Base-by-base conservation (phyloP, 2,888 invertebrate genomes). In the Mechanitis mazaeus region DNA sequence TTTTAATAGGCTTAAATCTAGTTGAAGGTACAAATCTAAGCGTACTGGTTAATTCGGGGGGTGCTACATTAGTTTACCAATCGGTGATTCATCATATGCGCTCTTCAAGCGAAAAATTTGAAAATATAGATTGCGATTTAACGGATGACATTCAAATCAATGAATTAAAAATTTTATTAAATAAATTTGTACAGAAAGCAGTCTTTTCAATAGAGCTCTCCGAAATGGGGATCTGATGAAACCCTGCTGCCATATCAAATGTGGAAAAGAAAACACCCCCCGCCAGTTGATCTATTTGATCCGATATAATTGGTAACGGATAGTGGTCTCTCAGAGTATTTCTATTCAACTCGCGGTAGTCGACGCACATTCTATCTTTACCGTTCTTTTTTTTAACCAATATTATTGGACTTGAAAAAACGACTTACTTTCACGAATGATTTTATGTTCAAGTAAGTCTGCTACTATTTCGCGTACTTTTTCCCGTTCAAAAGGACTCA, bases 371-470 rank as follows among this genome's bases (percentile, higher is more conserved):
- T 0, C 73, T 64, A 56, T 75, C 73, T 0, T 72, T 69, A 0
- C 75, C 74, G 57, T 75, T 71, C 9, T 73, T 70, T 59, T 76
- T 75, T 47, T 73, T 72, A 0, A 72, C 72, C 12, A 72, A 53
- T 2, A 73, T 63, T 55, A 71, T 66, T 3, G 76, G 77, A 45
- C 78, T 78, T 0, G 76, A 71, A 53, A 61, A 77, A 71, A 67
- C 0, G 50, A 55, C 38, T 42, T 38, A 11, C 55, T 55, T 20
- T 38, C 42, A 2, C 55, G 55, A 2, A 55, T 55, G 12, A 55
- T 55, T 33, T 55, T 55, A 12, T 55, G 55, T 38, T 55, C 42
- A 3, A 55, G 55, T 2, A 55, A 9, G 2, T 55, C 55, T 12
- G 38, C 3, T n/a, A 55, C 20, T 6, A 55, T 55, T n/a, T 3